These are phyloP conservation scores for Pemphredon lugubris DNA, from an alignment of 2,888 invertebrate genomes.

Conservation along the genomic window DNA sequence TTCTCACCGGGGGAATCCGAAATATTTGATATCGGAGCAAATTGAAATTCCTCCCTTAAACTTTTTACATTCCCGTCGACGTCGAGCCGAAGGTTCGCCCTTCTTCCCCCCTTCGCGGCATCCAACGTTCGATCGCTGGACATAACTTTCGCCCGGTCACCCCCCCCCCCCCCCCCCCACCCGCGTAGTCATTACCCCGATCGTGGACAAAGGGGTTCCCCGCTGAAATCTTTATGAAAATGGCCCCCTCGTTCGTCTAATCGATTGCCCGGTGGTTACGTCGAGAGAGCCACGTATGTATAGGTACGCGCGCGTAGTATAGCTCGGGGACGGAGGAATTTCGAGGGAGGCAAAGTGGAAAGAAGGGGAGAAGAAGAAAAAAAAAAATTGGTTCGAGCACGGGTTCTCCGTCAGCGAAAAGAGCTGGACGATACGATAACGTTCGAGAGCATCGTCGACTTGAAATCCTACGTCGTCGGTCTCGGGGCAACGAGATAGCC, in stretches of 20 bases:
- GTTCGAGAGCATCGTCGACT: conserved; percentile 18
- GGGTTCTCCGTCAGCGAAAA: conserved; percentile 6
- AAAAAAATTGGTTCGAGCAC: background rate
- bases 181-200: too few species aligned
- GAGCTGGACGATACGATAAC: conserved; percentile 37
- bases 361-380: background rate
- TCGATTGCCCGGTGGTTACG: conserved; percentile 22
- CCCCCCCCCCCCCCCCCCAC: too few species aligned
- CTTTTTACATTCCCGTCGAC: conserved; percentile 58
- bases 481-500: conserved; percentile 50
- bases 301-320: too few species aligned
- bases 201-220: too few species aligned
- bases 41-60: conserved; percentile 61
- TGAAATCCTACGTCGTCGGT: conserved; percentile 41
- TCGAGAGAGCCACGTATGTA: too few species aligned
- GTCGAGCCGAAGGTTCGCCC: too few species aligned
- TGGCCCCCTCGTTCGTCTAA: too few species aligned
- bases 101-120: conserved; percentile 13
- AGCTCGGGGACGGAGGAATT: too few species aligned
- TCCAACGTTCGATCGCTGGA: conserved; percentile 18
- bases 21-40: conserved; percentile 63
- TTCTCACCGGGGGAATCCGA: conserved; percentile 50
- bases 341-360: conserved; percentile 9
- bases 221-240: conserved; percentile 41
- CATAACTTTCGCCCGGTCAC: conserved; percentile 16